Evolutionary conservation across 1,140 invertebrate species (phyloP).

Genomic region (Stenopsyche tienmushanensis): DNA sequence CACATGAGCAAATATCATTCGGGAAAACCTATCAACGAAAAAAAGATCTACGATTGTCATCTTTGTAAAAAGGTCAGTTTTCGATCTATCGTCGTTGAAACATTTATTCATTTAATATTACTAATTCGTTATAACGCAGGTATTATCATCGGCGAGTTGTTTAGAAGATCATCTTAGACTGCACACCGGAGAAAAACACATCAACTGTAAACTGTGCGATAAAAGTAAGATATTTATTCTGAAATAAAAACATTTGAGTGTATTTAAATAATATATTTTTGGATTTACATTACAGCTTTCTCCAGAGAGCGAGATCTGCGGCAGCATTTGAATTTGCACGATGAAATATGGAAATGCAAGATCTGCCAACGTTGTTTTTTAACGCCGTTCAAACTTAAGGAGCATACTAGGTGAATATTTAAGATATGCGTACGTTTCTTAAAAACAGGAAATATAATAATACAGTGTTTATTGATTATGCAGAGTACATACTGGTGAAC

Average conservation of each 20-base stretch:
- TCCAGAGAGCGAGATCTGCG: slow-evolving; percentile 32
- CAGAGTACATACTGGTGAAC: slow-evolving; percentile 57
- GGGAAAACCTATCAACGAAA: not conserved
- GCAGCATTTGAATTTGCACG: slow-evolving; percentile 37
- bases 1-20: slow-evolving; percentile 23
- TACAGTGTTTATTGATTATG: not conserved
- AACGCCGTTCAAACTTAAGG: slow-evolving; percentile 38
- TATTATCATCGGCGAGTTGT: slow-evolving; percentile 41
- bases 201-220: slow-evolving; percentile 43
- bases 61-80: slow-evolving; percentile 35
- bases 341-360: slow-evolving; percentile 38
- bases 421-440: not conserved
- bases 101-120: too few relatives aligned
- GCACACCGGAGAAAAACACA: slow-evolving; percentile 45
- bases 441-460: not conserved
- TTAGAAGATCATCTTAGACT: slow-evolving; percentile 43
- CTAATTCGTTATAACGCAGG: slow-evolving; percentile 33
- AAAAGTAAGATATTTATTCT: slow-evolving; percentile 30
- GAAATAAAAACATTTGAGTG: not conserved
- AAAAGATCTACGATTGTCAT: slow-evolving; percentile 25
- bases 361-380: slow-evolving; percentile 35
- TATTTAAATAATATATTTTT: not conserved
- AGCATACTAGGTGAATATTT: slow-evolving; percentile 34
- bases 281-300: slow-evolving; percentile 26
- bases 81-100: not conserved